These are phyloP conservation scores for Ormyrus thymus DNA, from an alignment of 2,888 invertebrate species.

Conservation along the genomic window DNA sequence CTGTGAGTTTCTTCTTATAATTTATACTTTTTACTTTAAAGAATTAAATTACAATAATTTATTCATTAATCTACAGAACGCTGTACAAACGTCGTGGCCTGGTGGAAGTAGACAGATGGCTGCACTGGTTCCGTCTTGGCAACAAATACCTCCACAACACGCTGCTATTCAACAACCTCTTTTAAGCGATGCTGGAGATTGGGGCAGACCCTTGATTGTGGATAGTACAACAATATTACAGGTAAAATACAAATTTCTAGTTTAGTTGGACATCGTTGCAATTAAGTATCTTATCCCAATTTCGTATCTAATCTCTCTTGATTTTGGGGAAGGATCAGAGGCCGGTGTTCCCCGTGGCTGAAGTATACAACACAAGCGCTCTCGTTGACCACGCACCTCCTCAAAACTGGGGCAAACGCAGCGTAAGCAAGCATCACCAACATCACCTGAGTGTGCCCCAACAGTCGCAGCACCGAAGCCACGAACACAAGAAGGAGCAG, in stretches of 20 bases:
- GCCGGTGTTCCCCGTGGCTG: constrained; percentile 80
- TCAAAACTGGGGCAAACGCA: constrained; percentile 75
- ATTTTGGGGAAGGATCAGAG: constrained; percentile 77
- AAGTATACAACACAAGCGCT: constrained; percentile 78
- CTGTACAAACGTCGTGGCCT: constrained; percentile 84
- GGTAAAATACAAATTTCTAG: constrained; percentile 69
- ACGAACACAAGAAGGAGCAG: constrained; percentile 86
- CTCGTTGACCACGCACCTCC: constrained; percentile 76
- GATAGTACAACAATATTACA: constrained; percentile 86
- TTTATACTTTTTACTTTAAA: not conserved
- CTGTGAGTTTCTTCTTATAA: constrained; percentile 75
- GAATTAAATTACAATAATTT: not conserved
- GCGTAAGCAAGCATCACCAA: constrained; percentile 79
- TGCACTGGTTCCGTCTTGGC: constrained; percentile 87
- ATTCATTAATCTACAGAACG: constrained; percentile 75
- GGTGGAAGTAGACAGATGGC: constrained; percentile 85
- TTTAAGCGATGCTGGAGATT: constrained; percentile 80
- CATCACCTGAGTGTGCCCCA: constrained; percentile 79
- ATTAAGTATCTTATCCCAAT: too few species aligned
- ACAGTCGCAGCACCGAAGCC: constrained; percentile 77
- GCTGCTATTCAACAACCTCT: constrained; percentile 80
- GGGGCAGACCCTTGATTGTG: constrained; percentile 86
- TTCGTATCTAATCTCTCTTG: constrained; percentile 40
- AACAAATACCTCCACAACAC: constrained; percentile 83
- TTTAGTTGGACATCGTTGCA: too few species aligned